Percentiles rank a stretch among this genome's conserved stretches.
Evolutionary conservation across 2,113 vertebrate genomes (phyloP).

Genomic region (Brachionichthys hirsutus): DNA sequence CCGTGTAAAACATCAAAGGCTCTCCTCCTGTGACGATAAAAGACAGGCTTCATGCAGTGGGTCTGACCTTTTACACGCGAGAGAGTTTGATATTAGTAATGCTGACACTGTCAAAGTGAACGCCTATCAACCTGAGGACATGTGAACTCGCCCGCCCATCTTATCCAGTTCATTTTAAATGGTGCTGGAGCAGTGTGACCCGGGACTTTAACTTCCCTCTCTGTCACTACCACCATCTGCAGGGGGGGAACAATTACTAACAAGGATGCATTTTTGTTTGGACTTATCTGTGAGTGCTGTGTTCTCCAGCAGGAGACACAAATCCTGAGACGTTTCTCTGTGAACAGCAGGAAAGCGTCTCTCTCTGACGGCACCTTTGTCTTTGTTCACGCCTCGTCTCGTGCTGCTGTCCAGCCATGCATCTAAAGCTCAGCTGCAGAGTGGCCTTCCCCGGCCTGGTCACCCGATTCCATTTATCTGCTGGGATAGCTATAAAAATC

Average conservation of each 20-base stretch:
- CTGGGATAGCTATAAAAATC: slow-evolving; percentile 81
- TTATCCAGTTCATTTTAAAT: slow-evolving; percentile 32
- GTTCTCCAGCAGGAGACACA: not conserved
- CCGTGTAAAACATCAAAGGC: no score
- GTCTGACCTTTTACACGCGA: slow-evolving; percentile 54
- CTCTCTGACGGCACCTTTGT: slow-evolving; percentile 13
- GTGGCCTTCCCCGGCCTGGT: slow-evolving; percentile 65
- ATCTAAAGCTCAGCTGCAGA: slow-evolving; percentile 29
- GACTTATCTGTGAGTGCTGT: not conserved
- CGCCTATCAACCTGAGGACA: slow-evolving; percentile 41
- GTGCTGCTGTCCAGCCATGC: slow-evolving; percentile 49
- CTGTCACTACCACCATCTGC: not conserved
- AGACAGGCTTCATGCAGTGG: slow-evolving; percentile 42
- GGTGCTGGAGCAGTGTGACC: slow-evolving; percentile 25
- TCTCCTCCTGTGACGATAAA: slow-evolving; percentile 28
- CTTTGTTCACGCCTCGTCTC: slow-evolving; percentile 20
- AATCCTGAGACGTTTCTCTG: slow-evolving; percentile 1
- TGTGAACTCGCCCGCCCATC: slow-evolving; percentile 53
- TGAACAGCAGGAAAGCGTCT: not conserved
- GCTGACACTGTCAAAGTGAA: slow-evolving; percentile 51
- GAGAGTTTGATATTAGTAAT: slow-evolving; percentile 49
- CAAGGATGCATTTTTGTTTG: not conserved
- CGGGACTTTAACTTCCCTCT: slow-evolving; percentile 12
- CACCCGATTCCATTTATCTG: slow-evolving; percentile 78
- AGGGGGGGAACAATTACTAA: not conserved